Evolutionary conservation across 2,113 vertebrate species (phyloP), one percentile per base, ranked within the genome.

Genomic region (Emydocephalus ijimae): DNA sequence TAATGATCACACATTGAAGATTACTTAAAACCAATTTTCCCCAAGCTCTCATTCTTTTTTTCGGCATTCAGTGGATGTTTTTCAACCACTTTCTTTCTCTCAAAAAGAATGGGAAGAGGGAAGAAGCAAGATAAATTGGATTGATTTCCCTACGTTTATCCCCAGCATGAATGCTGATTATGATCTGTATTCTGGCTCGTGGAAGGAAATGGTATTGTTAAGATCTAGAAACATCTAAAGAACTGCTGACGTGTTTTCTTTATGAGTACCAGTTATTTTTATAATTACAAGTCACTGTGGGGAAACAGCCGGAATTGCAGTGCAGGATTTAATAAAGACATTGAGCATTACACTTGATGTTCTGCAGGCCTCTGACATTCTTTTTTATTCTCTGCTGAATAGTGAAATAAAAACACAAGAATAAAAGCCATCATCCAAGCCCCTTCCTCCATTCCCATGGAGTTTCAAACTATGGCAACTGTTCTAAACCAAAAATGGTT

Each of bases 101-200:
- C 56, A 89, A 56, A 89, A 57, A n/a, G 57, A 61, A 61, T 45
- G 50, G 6, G 39, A 43, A 10, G 15, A 89, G 7, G 39, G 50
- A 87, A 87, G 48, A 87, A 87, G 29, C 48, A 34, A 55, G 81
- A 91, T 29, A 55, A 91, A 86, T 91, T 91, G 48, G 81, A 86
- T 86, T 91, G 90, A 91, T 86, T 91, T 85, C 54, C 48, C 39
- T 91, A 57, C 74, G 85, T 91, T 85, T 39, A n/a, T 45, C 56
- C 81, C n/a, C 54, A n/a, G 81, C 81, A 50, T 91, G 90, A 86
- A 86, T 23, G 54, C 26, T 24, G 29, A 23, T 45, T 64, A 52
- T 57, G 61, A 85, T 34, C 14, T 86, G 50, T 14, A 57, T 61
- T 91, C 55, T n/a, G 61, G 43, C 20, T 87, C 85, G 50, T n/a